Conservation (phyloP, 2,113 vertebrate genomes). For the Tamias sibiricus region DNA sequence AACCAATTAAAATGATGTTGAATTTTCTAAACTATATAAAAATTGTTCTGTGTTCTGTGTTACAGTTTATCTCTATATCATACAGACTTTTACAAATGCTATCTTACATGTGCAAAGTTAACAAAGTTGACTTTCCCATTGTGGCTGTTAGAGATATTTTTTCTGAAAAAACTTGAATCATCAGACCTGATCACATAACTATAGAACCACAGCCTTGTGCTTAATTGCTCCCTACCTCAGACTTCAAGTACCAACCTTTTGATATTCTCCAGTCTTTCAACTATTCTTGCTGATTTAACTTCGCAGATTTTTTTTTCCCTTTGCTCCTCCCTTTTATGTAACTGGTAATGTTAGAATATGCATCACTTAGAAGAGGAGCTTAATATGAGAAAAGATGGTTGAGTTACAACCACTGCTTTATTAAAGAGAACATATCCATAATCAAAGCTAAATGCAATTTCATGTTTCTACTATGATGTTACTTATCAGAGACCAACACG, state of each 20-base stretch:
- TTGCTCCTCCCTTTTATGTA: not conserved
- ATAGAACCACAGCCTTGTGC: not conserved
- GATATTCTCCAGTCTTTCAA: not conserved
- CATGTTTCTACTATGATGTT: not conserved
- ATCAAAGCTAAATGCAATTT: not conserved
- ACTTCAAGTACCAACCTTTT: not conserved
- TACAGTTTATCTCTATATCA: not conserved
- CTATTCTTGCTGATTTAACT: not conserved
- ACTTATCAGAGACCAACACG: not conserved
- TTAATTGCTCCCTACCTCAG: not conserved
- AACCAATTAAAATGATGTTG: not conserved
- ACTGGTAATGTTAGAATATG: not conserved
- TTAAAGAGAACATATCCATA: not conserved
- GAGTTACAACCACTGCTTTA: not conserved
- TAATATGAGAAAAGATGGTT: not conserved
- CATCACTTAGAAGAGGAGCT: not conserved
- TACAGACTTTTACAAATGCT: not conserved
- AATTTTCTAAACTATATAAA: not conserved
- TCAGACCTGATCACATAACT: not conserved
- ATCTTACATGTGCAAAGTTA: not conserved
- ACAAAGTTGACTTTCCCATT: not conserved
- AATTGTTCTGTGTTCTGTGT: not conserved
- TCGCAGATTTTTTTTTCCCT: not conserved
- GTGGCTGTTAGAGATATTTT: not conserved
- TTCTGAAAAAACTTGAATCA: not conserved